phyloP scores from a whole-genome alignment of 2,797 vertebrate genomes.

The Sternotherus odoratus region DNA sequence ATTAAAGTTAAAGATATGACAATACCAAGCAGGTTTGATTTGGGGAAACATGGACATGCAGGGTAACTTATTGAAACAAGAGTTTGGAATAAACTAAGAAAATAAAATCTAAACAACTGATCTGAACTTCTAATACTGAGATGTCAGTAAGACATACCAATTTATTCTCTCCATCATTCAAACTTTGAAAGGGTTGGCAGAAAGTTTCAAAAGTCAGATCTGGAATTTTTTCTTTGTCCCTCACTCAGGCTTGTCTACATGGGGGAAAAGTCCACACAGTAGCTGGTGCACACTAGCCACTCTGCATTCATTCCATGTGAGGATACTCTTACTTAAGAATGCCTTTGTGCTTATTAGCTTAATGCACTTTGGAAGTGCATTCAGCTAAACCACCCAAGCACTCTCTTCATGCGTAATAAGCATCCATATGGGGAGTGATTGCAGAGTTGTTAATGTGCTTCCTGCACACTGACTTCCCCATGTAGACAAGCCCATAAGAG shows the following conservation, averaged over 20 bases:
- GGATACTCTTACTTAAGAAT: not conserved
- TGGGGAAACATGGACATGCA: not conserved
- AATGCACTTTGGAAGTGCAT: no score
- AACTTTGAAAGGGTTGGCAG: not conserved
- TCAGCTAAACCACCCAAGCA: no score
- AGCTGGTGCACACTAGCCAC: not conserved
- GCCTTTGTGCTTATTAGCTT: no score
- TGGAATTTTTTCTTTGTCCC: not conserved
- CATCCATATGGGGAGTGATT: no score
- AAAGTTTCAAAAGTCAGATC: not conserved
- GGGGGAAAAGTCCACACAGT: not conserved
- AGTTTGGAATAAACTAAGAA: not conserved
- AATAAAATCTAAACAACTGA: not conserved
- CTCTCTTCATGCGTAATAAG: no score
- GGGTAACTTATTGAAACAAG: not conserved
- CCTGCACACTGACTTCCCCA: no score
- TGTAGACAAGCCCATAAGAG: no score
- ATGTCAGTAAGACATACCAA: not conserved
- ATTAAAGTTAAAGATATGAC: not conserved
- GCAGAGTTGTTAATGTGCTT: no score
- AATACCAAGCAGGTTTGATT: not conserved
- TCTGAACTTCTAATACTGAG: not conserved
- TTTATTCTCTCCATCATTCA: not conserved
- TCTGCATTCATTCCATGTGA: not conserved
- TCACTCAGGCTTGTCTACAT: not conserved